Evolutionary conservation across 1,140 invertebrate species (phyloP).

Genomic region (Pinna nobilis): DNA sequence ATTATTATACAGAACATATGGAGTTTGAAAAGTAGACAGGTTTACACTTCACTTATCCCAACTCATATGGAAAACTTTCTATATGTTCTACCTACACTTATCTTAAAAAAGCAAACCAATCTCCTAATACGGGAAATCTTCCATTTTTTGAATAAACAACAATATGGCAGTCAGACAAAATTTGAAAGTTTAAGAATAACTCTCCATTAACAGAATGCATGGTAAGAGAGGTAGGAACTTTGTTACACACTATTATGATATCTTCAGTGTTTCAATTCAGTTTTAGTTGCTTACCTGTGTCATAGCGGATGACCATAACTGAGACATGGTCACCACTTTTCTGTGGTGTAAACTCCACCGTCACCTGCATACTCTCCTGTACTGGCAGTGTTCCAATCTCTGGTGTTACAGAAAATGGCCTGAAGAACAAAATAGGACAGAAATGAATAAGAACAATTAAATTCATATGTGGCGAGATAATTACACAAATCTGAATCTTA

Average conservation of each 20-base stretch:
- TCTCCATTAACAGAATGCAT: too few species aligned
- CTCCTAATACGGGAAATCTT: neutral
- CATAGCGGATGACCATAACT: constrained; percentile 69
- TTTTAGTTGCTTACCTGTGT: constrained; percentile 64
- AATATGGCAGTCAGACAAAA: too few species aligned
- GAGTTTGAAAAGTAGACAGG: too few species aligned
- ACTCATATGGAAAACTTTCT: too few species aligned
- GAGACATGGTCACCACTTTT: constrained; percentile 67
- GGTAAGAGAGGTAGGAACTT: neutral
- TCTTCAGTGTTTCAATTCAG: neutral
- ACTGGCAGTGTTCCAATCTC: constrained; percentile 70
- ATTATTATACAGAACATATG: too few species aligned
- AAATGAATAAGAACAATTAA: too few species aligned
- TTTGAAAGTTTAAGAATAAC: too few species aligned
- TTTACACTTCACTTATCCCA: too few species aligned
- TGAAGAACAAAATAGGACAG: too few species aligned
- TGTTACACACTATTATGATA: neutral
- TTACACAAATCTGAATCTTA: too few species aligned
- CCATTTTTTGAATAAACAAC: too few species aligned
- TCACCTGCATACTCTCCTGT: constrained; percentile 73
- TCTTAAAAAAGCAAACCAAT: neutral
- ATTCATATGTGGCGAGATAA: too few species aligned
- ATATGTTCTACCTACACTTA: neutral
- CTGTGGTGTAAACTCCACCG: constrained; percentile 72
- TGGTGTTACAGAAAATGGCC: constrained; percentile 72